These are phyloP conservation scores for Brachyptera putata DNA, from an alignment of 2,888 invertebrate species.

Conservation along the genomic window DNA sequence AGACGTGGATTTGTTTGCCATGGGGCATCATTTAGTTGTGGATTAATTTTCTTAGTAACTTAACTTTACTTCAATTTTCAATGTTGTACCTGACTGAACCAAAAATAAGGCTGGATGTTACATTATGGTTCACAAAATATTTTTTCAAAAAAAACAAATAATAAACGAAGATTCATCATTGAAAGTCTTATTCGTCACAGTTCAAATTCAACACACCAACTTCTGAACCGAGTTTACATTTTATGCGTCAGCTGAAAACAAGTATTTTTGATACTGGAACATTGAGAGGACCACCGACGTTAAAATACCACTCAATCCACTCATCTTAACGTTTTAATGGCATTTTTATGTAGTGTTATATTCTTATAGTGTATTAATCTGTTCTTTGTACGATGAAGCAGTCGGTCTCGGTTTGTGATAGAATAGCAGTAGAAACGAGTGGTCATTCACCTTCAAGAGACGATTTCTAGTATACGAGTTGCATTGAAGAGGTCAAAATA, in stretches of 20 bases:
- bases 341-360: conserved; percentile 16
- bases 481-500: conserved; percentile 14
- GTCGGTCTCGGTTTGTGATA: neutral
- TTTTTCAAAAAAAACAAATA: no score
- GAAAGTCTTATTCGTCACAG: no score
- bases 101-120: no score
- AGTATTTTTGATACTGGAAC: no score
- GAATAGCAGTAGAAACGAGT: neutral
- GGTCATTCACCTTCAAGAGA: conserved; percentile 4
- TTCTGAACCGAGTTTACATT: neutral
- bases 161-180: no score
- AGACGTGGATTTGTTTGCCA: no score
- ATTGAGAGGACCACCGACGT: conserved; percentile 9
- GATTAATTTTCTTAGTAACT: no score
- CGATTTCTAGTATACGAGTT: neutral
- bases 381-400: neutral
- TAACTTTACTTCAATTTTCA: no score
- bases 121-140: no score
- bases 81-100: no score
- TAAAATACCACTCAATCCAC: neutral
- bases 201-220: neutral
- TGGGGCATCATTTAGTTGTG: no score
- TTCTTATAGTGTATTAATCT: no score
- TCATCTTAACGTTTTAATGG: neutral
- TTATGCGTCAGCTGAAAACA: neutral